Base-by-base conservation (phyloP, 2,888 invertebrate genomes). In the Cerceris ruficornis region DNA sequence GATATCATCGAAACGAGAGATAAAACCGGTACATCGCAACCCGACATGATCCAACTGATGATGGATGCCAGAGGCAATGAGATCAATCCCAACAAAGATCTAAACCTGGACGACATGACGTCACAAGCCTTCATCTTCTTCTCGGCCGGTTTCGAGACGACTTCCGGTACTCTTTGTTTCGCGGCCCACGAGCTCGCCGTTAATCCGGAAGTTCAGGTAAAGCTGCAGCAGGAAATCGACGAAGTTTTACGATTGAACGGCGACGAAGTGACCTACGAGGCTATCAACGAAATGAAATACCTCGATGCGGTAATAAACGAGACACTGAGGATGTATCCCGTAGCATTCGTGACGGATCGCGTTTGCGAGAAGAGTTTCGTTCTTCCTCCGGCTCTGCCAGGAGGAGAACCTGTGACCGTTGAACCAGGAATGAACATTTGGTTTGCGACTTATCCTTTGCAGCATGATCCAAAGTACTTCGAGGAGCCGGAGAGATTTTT, bases 1-100 rank as follows among this genome's bases (percentile, higher is more conserved):
- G 75, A 70, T 0, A 85, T 84, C 2, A 85, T 90, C 9, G 72
- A 66, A 0, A 80, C 69, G 11, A 78, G 88, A 49, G 86, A 87
- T 0, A 79, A 79, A 6, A 65, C 80, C 2, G 84, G 82, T 0
- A 84, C 88, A 15, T 65, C 92, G 7, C 88, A 94, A 68, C 93
- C 93, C 0, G 94, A 95, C 78, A 94, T 95, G 94, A 92, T 95
- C 4, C 94, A 94, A 75, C 82, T 94, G 9, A 86, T 95, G 55
- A 92, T 94, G 92, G 93, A 94, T 69, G 88, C 90, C 0, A 81
- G 83, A 46, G 85, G 64, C 0, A 80, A 81, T 13, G 13, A 59
- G 28, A 58, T 46, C 0, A 52, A 61, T 1, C 81, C 76, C 5
- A 69, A 62, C 13, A 64, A 84, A 15, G 50, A 62, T 49, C 61